Evolutionary conservation across 2,888 invertebrate genomes (phyloP), one percentile per base, ranked within the genome.

Genomic region (Encarsia formosa): DNA sequence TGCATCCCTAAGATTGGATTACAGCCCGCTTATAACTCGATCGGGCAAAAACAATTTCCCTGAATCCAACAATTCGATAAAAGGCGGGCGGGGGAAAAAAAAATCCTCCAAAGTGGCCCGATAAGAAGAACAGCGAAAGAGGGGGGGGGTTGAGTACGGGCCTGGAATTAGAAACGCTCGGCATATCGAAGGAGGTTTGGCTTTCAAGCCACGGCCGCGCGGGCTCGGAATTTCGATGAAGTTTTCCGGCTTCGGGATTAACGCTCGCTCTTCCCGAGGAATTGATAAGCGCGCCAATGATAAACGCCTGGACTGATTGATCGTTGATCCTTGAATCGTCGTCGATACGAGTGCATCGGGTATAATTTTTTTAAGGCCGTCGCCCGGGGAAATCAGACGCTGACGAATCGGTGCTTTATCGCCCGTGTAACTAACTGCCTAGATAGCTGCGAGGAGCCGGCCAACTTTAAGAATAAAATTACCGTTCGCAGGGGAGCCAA

Each of bases 161-260:
- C n/a, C n/a, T n/a, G n/a, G n/a, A n/a, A n/a, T n/a, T n/a, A n/a
- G n/a, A n/a, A n/a, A n/a, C n/a, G n/a, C n/a, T n/a, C n/a, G n/a
- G n/a, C n/a, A n/a, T n/a, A n/a, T n/a, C 58, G 60, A 59, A 65
- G 63, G 65, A 64, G 64, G 66, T 65, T 64, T 68, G 64, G 66
- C 65, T 65, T 65, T 63, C 61, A 60, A 57, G 57, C 58, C 56
- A 58, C 59, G 56, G 59, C 61, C 60, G 65, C 65, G 65, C 62
- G 65, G 61, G 59, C n/a, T n/a, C 61, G 62, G 67, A 70, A 70
- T 70, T 67, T 65, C 64, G 67, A 70, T 67, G 65, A 69, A 66
- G 61, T 13, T 8, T 29, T 29, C 29, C 29, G 13, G 13, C 8
- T 29, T 9, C 13, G 13, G 29, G 8, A 13, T 29, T 8, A 8